A percentile compares a stretch with the other conserved stretches of the same genome.
Conservation (phyloP, 2,888 invertebrate genomes). For the Aphodius sticticus region DNA sequence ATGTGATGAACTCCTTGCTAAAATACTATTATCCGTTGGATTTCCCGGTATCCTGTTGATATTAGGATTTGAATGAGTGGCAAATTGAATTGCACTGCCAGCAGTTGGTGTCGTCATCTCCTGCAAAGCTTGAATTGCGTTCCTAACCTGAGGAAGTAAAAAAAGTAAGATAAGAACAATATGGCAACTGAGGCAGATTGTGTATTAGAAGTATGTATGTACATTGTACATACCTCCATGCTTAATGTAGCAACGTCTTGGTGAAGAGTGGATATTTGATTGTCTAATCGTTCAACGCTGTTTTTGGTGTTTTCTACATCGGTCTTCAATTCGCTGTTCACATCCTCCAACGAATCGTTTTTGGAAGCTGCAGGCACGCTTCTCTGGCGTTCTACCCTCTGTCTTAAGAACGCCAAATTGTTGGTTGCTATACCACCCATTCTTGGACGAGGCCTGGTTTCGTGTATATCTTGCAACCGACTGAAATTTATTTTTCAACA, state of each 20-base stretch:
- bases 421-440: conserved; percentile 57
- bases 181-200: background rate
- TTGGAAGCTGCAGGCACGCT: conserved; percentile 64
- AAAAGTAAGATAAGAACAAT: conserved; percentile 6
- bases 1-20: conserved; percentile 83
- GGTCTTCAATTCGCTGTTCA: conserved; percentile 63
- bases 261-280: conserved; percentile 82
- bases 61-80: conserved; percentile 85
- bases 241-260: conserved; percentile 88
- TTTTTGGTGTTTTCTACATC: conserved; percentile 56
- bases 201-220: conserved; percentile 44
- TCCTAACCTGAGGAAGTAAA: conserved; percentile 68
- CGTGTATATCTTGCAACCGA: conserved; percentile 56
- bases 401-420: conserved; percentile 65
- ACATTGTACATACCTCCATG: conserved; percentile 76
- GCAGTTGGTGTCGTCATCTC: conserved; percentile 71
- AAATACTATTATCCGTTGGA: conserved; percentile 58
- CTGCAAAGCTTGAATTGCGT: conserved; percentile 84
- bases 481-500: conserved; percentile 24
- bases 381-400: conserved; percentile 73
- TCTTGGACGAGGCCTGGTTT: conserved; percentile 48
- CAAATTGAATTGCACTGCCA: conserved; percentile 61
- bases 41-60: conserved; percentile 59
- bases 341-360: conserved; percentile 68
- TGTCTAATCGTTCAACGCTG: conserved; percentile 78